Evolutionary conservation across 92 coral and sea anemone species (phyloP), one percentile per base, ranked within the genome.

Genomic region (Umimayanthus chanpuru): DNA sequence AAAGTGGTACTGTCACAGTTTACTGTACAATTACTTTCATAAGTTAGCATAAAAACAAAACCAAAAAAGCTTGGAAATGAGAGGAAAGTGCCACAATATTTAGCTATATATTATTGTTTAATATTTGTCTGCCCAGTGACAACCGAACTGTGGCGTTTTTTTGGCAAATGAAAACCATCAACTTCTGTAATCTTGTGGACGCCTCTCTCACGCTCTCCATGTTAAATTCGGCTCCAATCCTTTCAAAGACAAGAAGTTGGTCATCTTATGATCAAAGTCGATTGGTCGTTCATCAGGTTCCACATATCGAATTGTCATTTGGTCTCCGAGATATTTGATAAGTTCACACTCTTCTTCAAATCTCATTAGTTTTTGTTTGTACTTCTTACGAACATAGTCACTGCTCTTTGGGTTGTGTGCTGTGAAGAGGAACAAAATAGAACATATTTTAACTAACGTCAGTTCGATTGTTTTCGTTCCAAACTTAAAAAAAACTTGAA

Each of bases 331-430:
- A 92, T 97, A 97, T 64, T 92, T 91, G 92, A 97, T 93, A 49
- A 97, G 94, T 50, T 92, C 94, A 64, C 99, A 97, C 88, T 93
- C 94, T 83, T 97, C 98, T 81, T 97, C 99, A 86, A 93, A 97
- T 53, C 93, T 86, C 95, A 92, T 82, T 36, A 97, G 92, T 73
- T 97, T 97, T 65, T 90, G 95, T 77, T 92, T 97, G 95, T 97
- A 97, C 90, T 97, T 97, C 89, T 90, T 92, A 21, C 98, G 94
- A 25, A 95, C 93, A 90, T 95, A 94, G 18, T 95, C 98, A 89
- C 96, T 97, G 93, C 98, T 94, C 77, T 94, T 95, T 1, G 99
- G 99, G 90, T 97, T 97, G 91, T 94, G 94, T 4, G 99, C 99
- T 97, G 91, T 30, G 82, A 87, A 30, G 65, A 73, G 88, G 55